Evolutionary conservation across 2,797 vertebrate species (phyloP).

Genomic region (Neostethus bicornis): DNA sequence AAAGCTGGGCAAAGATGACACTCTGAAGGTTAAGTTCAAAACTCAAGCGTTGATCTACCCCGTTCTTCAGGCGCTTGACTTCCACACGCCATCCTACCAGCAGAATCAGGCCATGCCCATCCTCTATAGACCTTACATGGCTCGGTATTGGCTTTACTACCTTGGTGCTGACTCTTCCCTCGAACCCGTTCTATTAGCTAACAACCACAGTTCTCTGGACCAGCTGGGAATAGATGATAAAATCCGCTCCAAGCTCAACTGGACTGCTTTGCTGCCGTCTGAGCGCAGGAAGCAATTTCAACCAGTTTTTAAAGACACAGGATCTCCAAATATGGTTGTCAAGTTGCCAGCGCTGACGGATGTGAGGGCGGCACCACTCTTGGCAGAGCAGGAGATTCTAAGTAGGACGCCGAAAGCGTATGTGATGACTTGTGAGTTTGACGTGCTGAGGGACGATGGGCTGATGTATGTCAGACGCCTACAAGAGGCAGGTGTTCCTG

Average conservation of each 20-base stretch:
- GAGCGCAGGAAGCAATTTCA: conserved; percentile 83
- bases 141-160: conserved; percentile 91
- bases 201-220: conserved; percentile 91
- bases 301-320: conserved; percentile 76
- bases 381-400: conserved; percentile 83
- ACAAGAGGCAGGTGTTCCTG: conserved; percentile 84
- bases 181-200: conserved; percentile 82
- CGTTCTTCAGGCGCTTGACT: conserved; percentile 92
- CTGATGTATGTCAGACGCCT: conserved; percentile 89
- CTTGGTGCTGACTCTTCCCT: conserved; percentile 83
- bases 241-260: conserved; percentile 81
- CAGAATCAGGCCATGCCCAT: conserved; percentile 89
- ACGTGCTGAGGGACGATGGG: conserved; percentile 93
- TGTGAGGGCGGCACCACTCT: conserved; percentile 84
- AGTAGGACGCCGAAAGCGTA: conserved; percentile 86
- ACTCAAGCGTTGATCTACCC: conserved; percentile 94
- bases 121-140: conserved; percentile 84
- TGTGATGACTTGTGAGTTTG: conserved; percentile 93
- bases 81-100: conserved; percentile 93
- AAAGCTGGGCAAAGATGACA: conserved; percentile 84
- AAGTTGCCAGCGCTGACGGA: conserved; percentile 85
- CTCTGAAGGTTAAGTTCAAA: conserved; percentile 79
- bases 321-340: conserved; percentile 73
- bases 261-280: conserved; percentile 84
- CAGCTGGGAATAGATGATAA: conserved; percentile 57